phyloP scores from a whole-genome alignment of 2,888 invertebrate genomes.

The Aphodius granarius region DNA sequence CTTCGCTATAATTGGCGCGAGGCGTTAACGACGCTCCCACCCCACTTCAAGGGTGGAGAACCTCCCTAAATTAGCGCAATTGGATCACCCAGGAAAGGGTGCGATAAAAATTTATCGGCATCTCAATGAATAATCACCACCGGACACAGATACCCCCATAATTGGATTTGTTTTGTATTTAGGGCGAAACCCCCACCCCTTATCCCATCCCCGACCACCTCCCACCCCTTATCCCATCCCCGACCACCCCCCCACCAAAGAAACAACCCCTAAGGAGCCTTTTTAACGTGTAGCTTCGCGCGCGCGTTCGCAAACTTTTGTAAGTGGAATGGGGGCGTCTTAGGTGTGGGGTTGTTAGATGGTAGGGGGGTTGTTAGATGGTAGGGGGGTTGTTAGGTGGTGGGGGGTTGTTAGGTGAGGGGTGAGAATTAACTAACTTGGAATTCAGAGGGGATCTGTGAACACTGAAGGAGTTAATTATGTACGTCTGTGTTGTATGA shows the following conservation, averaged over 20 bases:
- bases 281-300: neutral
- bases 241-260: neutral
- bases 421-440: conserved; percentile 6
- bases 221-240: neutral
- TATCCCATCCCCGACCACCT: neutral
- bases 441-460: neutral
- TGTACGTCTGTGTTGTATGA: neutral
- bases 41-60: neutral
- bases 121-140: neutral
- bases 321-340: neutral
- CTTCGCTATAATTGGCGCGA: neutral
- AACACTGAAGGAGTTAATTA: conserved; percentile 6
- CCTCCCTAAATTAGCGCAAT: neutral
- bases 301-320: neutral
- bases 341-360: neutral
- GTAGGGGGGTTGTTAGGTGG: neutral
- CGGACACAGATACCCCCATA: conserved; percentile 1
- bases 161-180: conserved; percentile 10
- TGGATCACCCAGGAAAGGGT: neutral
- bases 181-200: neutral
- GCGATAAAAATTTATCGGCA: conserved; percentile 5
- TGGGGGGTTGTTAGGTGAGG: neutral
- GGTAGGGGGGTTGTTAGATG: neutral
- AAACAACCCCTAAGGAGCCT: neutral
- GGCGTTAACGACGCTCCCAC: neutral